These are phyloP conservation scores for Therioaphis trifolii DNA, from an alignment of 2,888 invertebrate genomes.

Conservation along the genomic window DNA sequence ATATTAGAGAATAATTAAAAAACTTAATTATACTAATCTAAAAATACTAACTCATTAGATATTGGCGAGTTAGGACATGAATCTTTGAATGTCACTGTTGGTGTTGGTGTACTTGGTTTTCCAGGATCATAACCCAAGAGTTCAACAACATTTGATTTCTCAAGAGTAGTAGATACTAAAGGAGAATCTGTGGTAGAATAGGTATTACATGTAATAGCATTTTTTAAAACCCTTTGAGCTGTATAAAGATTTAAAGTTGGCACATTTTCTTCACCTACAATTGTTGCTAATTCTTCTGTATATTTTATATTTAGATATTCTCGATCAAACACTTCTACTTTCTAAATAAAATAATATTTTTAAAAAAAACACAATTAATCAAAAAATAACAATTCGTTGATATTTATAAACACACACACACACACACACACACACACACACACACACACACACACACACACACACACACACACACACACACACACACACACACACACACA, in stretches of 20 bases:
- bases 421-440: too few species aligned
- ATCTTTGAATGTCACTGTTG: conserved; percentile 14
- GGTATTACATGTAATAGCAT: conserved; percentile 55
- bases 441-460: too few species aligned
- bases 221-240: conserved; percentile 57
- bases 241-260: conserved; percentile 57
- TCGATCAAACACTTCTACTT: conserved; percentile 77
- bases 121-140: conserved; percentile 62
- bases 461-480: too few species aligned
- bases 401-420: too few species aligned
- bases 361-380: not conserved
- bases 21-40: conserved; percentile 40
- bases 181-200: conserved; percentile 61
- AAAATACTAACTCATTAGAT: conserved; percentile 59
- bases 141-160: conserved; percentile 62
- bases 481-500: too few species aligned
- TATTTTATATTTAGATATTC: conserved; percentile 84
- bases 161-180: conserved; percentile 63
- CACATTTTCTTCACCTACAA: conserved; percentile 65
- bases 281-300: conserved; percentile 70
- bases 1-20: too few species aligned
- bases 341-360: conserved; percentile 70
- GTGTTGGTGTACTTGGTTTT: conserved; percentile 30
- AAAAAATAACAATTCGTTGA: not conserved
- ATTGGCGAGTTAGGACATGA: conserved; percentile 46